Evolutionary conservation across 1,140 invertebrate species (phyloP).

Genomic region (Drosophila setifemur): DNA sequence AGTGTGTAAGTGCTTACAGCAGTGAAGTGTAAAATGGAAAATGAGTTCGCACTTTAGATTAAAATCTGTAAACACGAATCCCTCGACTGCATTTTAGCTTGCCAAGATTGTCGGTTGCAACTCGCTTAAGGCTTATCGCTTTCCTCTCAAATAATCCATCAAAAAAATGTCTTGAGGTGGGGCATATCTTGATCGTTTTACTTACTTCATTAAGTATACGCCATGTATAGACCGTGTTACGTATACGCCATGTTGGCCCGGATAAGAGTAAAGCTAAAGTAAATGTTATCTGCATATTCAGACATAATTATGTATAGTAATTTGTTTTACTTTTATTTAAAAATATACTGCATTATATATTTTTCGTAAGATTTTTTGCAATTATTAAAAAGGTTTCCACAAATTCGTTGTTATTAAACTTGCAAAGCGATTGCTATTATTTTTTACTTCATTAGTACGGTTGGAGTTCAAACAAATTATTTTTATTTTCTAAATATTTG

Average conservation of each 20-base stretch:
- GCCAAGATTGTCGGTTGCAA: slow-evolving; percentile 3
- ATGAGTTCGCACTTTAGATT: slow-evolving; percentile 70
- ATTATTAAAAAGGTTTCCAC: too few relatives aligned
- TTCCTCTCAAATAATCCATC: slow-evolving; percentile 22
- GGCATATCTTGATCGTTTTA: not conserved
- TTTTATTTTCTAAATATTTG: too few relatives aligned
- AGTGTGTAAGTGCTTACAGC: slow-evolving; percentile 37
- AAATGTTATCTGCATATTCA: too few relatives aligned
- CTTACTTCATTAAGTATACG: slow-evolving; percentile 2
- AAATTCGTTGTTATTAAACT: too few relatives aligned
- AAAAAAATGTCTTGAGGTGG: slow-evolving; percentile 18
- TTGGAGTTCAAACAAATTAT: too few relatives aligned
- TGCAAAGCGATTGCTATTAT: too few relatives aligned
- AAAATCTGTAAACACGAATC: slow-evolving; percentile 62
- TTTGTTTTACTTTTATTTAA: too few relatives aligned
- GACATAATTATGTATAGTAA: too few relatives aligned
- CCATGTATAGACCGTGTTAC: not conserved
- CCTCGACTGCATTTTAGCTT: slow-evolving; percentile 3
- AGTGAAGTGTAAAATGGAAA: slow-evolving; percentile 68
- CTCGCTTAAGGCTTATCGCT: slow-evolving; percentile 27
- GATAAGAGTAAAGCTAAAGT: too few relatives aligned
- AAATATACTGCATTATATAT: too few relatives aligned
- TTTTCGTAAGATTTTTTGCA: too few relatives aligned
- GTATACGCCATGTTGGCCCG: not conserved
- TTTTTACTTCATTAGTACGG: too few relatives aligned